phyloP scores from a whole-genome alignment of 2,797 vertebrate genomes.

The Momotus momota region DNA sequence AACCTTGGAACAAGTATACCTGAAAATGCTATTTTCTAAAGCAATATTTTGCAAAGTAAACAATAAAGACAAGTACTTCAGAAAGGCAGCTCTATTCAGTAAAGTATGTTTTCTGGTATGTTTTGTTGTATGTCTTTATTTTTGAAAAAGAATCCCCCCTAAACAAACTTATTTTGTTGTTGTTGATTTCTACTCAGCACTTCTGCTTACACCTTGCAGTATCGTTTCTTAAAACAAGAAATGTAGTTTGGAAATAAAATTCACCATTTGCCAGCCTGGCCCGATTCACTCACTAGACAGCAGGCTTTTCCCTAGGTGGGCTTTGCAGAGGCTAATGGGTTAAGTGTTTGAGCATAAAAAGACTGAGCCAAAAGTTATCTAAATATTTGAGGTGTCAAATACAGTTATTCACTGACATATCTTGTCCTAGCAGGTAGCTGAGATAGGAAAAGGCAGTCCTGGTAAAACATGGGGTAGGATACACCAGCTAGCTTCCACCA shows the following conservation, averaged over 20 bases:
- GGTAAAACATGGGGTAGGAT: not conserved
- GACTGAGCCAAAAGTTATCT: not conserved
- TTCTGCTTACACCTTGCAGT: not conserved
- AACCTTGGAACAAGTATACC: not conserved
- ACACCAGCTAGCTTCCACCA: not conserved
- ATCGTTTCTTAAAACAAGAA: not conserved
- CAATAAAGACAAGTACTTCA: not conserved
- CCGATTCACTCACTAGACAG: not conserved
- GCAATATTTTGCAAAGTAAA: not conserved
- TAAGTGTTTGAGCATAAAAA: not conserved
- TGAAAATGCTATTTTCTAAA: not conserved
- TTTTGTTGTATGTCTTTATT: not conserved
- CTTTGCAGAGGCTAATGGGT: not conserved
- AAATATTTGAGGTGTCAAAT: not conserved
- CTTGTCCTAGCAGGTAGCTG: not conserved
- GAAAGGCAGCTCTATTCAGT: not conserved
- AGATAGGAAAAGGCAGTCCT: not conserved
- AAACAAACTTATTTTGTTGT: not conserved
- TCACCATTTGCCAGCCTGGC: not conserved
- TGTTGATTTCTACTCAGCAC: not conserved
- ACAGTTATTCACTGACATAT: not conserved
- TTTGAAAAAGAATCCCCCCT: not conserved
- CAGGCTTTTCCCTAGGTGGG: rapidly evolving
- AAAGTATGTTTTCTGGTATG: not conserved
- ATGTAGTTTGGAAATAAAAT: not conserved